Evolutionary conservation across 2,113 vertebrate species (phyloP).

Genomic region (Chloropsis hardwickii): DNA sequence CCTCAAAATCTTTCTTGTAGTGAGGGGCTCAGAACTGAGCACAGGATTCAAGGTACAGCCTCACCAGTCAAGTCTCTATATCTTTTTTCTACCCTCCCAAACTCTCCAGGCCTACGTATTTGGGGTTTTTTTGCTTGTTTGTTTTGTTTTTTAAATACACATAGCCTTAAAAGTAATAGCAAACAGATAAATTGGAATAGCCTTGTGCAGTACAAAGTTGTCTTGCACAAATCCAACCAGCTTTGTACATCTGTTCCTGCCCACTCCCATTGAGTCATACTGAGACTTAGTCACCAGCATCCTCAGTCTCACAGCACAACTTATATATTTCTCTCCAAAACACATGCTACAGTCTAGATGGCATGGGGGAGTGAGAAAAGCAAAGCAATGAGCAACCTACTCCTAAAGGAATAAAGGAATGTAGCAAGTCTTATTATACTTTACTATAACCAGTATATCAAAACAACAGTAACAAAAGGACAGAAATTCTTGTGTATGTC

Average conservation of each 20-base stretch:
- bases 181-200: conserved; percentile 11
- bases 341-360: background rate
- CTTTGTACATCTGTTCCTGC: conserved; percentile 69
- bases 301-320: conserved; percentile 33
- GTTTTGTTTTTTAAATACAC: background rate
- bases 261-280: conserved; percentile 70
- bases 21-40: background rate
- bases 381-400: background rate
- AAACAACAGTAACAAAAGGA: background rate
- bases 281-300: conserved; percentile 37
- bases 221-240: conserved; percentile 1
- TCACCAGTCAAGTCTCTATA: background rate
- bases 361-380: conserved; percentile 13
- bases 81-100: background rate
- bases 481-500: background rate
- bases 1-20: background rate
- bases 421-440: background rate
- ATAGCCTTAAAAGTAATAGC: background rate
- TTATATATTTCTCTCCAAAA: conserved; percentile 23
- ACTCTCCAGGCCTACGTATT: background rate
- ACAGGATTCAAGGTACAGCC: background rate
- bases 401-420: conserved; percentile 1
- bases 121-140: background rate
- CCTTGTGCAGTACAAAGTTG: conserved; percentile 4
- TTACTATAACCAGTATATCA: background rate